Evolutionary conservation across 2,113 vertebrate genomes (phyloP).

Genomic region (Leptocoma aspasia): DNA sequence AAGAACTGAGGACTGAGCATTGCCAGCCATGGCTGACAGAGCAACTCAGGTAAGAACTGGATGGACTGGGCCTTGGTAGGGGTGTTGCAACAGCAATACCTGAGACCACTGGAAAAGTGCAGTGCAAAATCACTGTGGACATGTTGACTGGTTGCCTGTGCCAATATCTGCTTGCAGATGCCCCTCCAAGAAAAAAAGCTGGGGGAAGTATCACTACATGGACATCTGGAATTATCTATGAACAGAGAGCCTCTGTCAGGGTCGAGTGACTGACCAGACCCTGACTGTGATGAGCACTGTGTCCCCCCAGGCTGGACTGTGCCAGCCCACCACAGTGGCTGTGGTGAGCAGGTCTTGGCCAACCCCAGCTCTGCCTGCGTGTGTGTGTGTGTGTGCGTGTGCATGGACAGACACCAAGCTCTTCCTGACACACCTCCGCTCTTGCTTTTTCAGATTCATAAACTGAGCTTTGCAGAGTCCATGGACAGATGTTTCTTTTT

Average conservation of each 20-base stretch:
- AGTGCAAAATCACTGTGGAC: background rate
- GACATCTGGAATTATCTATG: rapidly evolving
- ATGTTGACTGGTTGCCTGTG: background rate
- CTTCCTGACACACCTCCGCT: background rate
- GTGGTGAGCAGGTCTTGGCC: background rate
- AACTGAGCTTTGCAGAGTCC: background rate
- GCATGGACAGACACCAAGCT: background rate
- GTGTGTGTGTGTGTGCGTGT: rapidly evolving
- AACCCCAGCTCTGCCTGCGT: rapidly evolving
- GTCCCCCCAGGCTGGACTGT: background rate
- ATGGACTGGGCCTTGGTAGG: background rate
- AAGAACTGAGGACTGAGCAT: background rate
- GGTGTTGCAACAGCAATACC: background rate
- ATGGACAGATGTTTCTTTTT: background rate
- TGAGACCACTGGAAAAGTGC: background rate
- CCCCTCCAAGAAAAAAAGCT: background rate
- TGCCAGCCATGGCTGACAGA: background rate
- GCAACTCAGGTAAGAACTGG: background rate
- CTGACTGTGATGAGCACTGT: rapidly evolving
- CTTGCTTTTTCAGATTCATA: background rate
- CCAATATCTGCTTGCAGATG: background rate
- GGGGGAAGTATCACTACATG: rapidly evolving
- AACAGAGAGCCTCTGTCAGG: background rate
- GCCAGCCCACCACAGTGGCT: too few relatives aligned
- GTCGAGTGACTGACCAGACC: background rate